Conservation (phyloP, 2,113 vertebrate genomes). For the Excalfactoria chinensis region DNA sequence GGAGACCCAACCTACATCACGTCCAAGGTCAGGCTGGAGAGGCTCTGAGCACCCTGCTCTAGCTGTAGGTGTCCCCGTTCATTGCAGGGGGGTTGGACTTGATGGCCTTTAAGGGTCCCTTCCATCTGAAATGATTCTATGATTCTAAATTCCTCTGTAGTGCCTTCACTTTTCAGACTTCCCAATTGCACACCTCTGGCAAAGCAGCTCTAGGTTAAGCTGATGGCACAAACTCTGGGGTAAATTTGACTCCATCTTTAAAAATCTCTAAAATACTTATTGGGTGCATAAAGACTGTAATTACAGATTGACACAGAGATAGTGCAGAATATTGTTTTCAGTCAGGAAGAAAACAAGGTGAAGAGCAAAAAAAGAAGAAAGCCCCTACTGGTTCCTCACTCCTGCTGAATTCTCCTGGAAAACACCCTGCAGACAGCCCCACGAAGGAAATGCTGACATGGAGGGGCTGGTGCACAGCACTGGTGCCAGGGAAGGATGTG, state of each 20-base stretch:
- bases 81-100: too few species aligned
- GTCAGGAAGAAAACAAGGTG: background rate
- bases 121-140: too few species aligned
- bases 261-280: background rate
- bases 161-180: background rate
- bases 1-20: too few species aligned
- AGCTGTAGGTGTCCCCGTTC: too few species aligned
- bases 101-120: too few species aligned
- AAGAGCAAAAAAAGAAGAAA: background rate
- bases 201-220: background rate
- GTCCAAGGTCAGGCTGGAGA: too few species aligned
- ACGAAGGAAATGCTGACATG: accelerated
- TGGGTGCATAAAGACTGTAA: background rate
- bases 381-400: background rate
- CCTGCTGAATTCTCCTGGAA: background rate
- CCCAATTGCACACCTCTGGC: background rate
- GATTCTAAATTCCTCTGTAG: background rate
- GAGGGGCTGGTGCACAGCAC: background rate
- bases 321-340: background rate
- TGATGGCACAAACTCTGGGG: background rate
- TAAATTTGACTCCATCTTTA: background rate
- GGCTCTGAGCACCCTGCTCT: too few species aligned
- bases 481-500: accelerated
- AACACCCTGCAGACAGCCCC: background rate
- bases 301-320: background rate